Conservation (phyloP, 2,113 vertebrate species). For the Litocranius walleri region DNA sequence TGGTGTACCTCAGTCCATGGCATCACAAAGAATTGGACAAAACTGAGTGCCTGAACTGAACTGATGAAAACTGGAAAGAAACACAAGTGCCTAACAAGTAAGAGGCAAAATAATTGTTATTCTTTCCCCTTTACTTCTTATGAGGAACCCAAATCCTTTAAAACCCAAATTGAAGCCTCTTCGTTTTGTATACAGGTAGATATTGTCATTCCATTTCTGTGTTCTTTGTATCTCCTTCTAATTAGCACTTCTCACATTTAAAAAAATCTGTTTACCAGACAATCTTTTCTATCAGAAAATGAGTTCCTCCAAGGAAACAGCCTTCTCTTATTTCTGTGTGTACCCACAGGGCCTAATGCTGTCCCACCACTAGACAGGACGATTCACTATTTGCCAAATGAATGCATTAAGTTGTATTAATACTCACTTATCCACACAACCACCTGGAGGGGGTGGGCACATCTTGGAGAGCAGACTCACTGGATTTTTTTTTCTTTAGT, state of each 20-base stretch:
- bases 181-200: background rate
- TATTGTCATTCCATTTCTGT: background rate
- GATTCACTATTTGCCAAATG: background rate
- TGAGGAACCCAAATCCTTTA: background rate
- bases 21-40: background rate
- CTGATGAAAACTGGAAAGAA: background rate
- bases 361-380: background rate
- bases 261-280: conserved; percentile 12
- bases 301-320: background rate
- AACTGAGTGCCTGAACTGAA: background rate
- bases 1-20: background rate
- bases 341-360: background rate
- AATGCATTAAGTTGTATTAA: background rate
- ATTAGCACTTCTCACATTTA: background rate
- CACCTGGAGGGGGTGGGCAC: background rate
- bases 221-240: background rate
- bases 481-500: background rate
- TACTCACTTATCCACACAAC: background rate
- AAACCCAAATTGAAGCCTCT: background rate
- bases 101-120: background rate
- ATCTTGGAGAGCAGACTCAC: background rate
- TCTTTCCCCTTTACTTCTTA: background rate
- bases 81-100: background rate
- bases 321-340: background rate
- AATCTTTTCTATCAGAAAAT: background rate